Evolutionary conservation across 2,888 invertebrate genomes (phyloP).

Genomic region (Hylaea fasciaria): DNA sequence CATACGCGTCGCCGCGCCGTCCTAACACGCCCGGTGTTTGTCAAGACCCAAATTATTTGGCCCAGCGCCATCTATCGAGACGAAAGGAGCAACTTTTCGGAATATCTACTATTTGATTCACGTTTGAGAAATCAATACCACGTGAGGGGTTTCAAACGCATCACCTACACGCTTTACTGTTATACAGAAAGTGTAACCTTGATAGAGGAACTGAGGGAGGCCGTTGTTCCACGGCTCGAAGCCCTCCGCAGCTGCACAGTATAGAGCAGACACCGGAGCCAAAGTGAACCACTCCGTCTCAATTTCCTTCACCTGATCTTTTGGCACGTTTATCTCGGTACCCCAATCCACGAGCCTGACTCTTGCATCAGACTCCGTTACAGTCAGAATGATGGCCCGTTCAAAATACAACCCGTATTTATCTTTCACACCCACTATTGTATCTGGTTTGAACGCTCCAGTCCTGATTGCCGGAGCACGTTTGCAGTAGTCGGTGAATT

Average conservation of each 20-base stretch:
- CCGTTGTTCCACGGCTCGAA: constrained; percentile 16
- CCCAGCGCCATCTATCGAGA: too few species aligned
- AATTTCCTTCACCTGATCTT: constrained; percentile 3
- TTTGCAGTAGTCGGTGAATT: constrained; percentile 20
- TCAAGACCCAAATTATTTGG: too few species aligned
- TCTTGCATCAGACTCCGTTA: background rate
- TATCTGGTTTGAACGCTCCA: constrained; percentile 5
- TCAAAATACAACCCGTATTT: background rate
- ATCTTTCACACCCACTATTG: constrained; percentile 2
- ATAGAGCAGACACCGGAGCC: constrained; percentile 8
- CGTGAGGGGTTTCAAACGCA: constrained; percentile 15
- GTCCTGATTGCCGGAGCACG: background rate
- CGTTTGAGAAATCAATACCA: constrained; percentile 2
- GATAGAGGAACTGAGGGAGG: constrained; percentile 8
- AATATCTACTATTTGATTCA: too few species aligned
- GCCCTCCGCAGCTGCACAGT: constrained; percentile 8
- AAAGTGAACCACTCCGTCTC: constrained; percentile 1
- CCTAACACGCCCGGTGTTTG: too few species aligned
- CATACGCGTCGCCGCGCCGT: too few species aligned
- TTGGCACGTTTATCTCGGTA: background rate
- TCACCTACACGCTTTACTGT: constrained; percentile 3
- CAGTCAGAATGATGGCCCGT: constrained; percentile 12
- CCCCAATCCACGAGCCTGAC: constrained; percentile 26
- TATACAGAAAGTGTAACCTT: constrained; percentile 10
- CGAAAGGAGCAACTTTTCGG: too few species aligned